These are phyloP conservation scores for Drosophila arawakana DNA, from an alignment of 1,140 invertebrate species.

Conservation along the genomic window DNA sequence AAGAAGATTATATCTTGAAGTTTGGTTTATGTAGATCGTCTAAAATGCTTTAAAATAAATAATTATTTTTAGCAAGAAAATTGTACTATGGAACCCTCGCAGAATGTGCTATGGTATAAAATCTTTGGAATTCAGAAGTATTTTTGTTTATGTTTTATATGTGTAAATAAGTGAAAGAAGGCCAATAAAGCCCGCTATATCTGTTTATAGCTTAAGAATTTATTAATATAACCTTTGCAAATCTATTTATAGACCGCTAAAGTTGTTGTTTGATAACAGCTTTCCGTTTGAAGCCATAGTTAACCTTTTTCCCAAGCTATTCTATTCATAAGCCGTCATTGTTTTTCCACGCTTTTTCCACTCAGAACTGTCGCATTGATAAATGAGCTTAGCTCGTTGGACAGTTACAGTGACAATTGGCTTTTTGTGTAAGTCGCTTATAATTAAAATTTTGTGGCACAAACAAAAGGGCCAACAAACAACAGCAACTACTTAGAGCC, in stretches of 20 bases:
- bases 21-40: no score
- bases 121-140: no score
- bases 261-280: neutral
- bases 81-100: no score
- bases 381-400: slow-evolving; percentile 65
- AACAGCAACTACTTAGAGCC: slow-evolving; percentile 35
- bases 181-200: no score
- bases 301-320: slow-evolving; percentile 17
- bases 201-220: neutral
- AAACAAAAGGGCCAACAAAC: slow-evolving; percentile 62
- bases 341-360: slow-evolving; percentile 57
- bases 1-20: no score
- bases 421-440: slow-evolving; percentile 80
- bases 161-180: no score
- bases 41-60: no score
- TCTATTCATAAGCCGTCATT: slow-evolving; percentile 9
- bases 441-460: slow-evolving; percentile 73
- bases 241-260: neutral
- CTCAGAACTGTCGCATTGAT: slow-evolving; percentile 59
- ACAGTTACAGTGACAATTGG: slow-evolving; percentile 75
- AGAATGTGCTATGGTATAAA: no score
- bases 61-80: no score
- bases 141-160: no score
- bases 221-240: neutral
- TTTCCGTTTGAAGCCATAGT: slow-evolving; percentile 10